phyloP scores from a whole-genome alignment of 2,113 vertebrate species.

The human region GRCh38 chr11:16509501-16510000 shows the following conservation, averaged over 20 bases:
- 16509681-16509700: slow-evolving; percentile 57
- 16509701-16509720: slow-evolving; percentile 62
- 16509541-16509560: slow-evolving; percentile 33
- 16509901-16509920: neutral
- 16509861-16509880: slow-evolving; percentile 38
- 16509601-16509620: slow-evolving; percentile 61
- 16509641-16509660: slow-evolving; percentile 61
- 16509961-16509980: slow-evolving; percentile 41
- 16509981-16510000: slow-evolving; percentile 50
- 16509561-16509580: slow-evolving; percentile 55
- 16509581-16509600: slow-evolving; percentile 65
- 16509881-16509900: slow-evolving; percentile 23
- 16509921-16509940: slow-evolving; percentile 28
- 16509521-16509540: slow-evolving; percentile 43
- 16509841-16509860: slow-evolving; percentile 37
- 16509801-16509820: slow-evolving; percentile 37
- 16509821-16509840: slow-evolving; percentile 17
- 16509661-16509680: slow-evolving; percentile 41
- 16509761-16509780: slow-evolving; percentile 52
- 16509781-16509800: slow-evolving; percentile 32
- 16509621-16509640: slow-evolving; percentile 73
- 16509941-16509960: slow-evolving; percentile 41
- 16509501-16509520: slow-evolving; percentile 46
- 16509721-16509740: slow-evolving; percentile 61
- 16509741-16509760: slow-evolving; percentile 62